Conservation (phyloP, 2,888 invertebrate species). For the Ametastegia equiseti region DNA sequence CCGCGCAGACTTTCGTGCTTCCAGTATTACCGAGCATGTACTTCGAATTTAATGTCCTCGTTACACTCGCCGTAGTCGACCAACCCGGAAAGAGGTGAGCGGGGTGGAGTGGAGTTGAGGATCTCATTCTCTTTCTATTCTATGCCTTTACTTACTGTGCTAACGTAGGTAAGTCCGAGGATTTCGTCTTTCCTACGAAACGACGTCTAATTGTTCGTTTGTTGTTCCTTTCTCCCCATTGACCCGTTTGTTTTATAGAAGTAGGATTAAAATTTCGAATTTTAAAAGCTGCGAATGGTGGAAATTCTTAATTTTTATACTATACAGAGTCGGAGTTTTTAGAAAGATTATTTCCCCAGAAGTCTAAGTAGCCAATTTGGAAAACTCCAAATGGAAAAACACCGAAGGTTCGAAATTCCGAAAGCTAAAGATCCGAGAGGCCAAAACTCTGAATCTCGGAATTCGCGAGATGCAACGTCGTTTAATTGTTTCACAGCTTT, state of each 20-base stretch:
- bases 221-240: background rate
- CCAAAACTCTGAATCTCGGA: too few species aligned
- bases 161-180: background rate
- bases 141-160: background rate
- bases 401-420: too few species aligned
- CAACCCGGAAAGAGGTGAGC: background rate
- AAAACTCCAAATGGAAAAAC: too few species aligned
- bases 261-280: too few species aligned
- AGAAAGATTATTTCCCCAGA: too few species aligned
- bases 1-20: slow-evolving; percentile 9
- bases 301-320: too few species aligned
- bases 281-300: too few species aligned
- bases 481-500: too few species aligned
- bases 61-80: slow-evolving; percentile 40
- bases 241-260: slow-evolving; percentile 19
- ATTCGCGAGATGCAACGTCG: too few species aligned
- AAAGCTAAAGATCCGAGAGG: too few species aligned
- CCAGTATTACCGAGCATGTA: slow-evolving; percentile 30
- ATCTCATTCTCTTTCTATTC: slow-evolving; percentile 20
- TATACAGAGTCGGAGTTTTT: too few species aligned
- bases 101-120: background rate
- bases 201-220: background rate
- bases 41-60: slow-evolving; percentile 40
- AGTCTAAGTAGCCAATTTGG: too few species aligned
- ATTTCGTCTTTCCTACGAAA: background rate